Base-by-base conservation (phyloP, 2,888 invertebrate genomes). In the Hoplodrina ambigua region DNA sequence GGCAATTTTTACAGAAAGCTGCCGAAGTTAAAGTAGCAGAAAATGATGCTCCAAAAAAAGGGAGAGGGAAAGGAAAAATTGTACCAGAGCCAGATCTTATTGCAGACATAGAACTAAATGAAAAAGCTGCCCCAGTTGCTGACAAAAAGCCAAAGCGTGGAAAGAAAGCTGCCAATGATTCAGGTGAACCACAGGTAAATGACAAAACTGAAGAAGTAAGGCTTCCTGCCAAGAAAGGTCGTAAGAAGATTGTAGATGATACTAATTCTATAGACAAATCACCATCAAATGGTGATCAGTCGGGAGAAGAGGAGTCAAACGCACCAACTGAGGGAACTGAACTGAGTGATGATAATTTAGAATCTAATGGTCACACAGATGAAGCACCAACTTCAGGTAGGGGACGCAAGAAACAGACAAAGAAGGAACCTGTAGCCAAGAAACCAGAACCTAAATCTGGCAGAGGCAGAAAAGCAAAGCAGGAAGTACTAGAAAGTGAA, bases 11-110 rank as follows among this genome's bases (percentile, higher is more conserved):
- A 58, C 94, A 95, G 95, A 95, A 95, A 91, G 84, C 90, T 77
- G 87, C 89, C 75, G 94, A 94, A 79, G 87, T 90, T 52, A 93
- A 94, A 86, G 85, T 88, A 68, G 80, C 88, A 58, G 93, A 92
- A 78, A 90, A 76, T 87, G 94, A 93, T 83, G 92, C 86, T 64
- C 87, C 93, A 41, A 93, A 93, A 87, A 94, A 93, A 81, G 92
- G 92, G 30, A 88, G 92, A 84, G 93, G 93, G 0, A 95, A 94
- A 88, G 89, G 88, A 41, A 96, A 95, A 87, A 85, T 76, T 69
- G 83, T 87, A 56, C 84, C 86, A 80, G 85, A 84, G 53, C 73
- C 65, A 57, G 81, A 81, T 17, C 63, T 63, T 71, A 75, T 78
- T 68, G 88, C 87, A 64, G 86, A 89, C 69, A 71, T 75, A 53